Base-by-base conservation (phyloP, 2,888 invertebrate genomes). In the Phrixothrix hirtus region DNA sequence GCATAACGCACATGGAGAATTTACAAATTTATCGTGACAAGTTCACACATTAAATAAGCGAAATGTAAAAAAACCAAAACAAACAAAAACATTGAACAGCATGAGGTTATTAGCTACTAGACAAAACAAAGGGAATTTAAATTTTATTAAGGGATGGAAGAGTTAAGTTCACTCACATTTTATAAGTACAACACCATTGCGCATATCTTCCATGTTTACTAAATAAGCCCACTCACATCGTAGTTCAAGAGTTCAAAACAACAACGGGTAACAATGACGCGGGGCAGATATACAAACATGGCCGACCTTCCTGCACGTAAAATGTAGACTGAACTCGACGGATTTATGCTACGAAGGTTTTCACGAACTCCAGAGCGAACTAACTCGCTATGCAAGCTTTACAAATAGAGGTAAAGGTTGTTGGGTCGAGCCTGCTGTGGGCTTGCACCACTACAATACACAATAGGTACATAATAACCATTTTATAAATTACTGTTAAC, bases 161-260 rank as follows among this genome's bases (percentile, higher is more conserved):
- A 35, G 27, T 10, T 5, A 31, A 31, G n/a, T 11, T n/a, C 11
- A 83, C 86, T 85, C 80, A 86, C 86, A 86, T 80, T 86, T 86
- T 72, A 86, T 86, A 76, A 86, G 83, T 66, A 86, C 84, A 72
- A 86, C 85, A 67, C 85, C 85, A 78, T 84, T 84, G 75, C 83
- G 83, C 77, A 82, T 81, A 73, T 84, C 83, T 75, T 85, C 85
- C 83, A 85, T 85, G 25, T 35, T 55, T 49, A 32, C 21, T 44
- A 37, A 44, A 52, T 38, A 47, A 45, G 41, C 48, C 38, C 53
- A 52, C 42, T 50, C 46, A 54, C 52, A 55, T 46, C 38, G 43
- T 21, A 55, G 53, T 53, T 58, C 49, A 46, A 55, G 59, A 49
- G 55, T 58, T 59, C 54, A 56, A 36, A 53, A 42, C 57, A 57